A percentile compares a stretch with the other conserved stretches of the same genome.
Evolutionary conservation across 2,888 invertebrate genomes (phyloP).

Genomic region (Lasius platythorax): DNA sequence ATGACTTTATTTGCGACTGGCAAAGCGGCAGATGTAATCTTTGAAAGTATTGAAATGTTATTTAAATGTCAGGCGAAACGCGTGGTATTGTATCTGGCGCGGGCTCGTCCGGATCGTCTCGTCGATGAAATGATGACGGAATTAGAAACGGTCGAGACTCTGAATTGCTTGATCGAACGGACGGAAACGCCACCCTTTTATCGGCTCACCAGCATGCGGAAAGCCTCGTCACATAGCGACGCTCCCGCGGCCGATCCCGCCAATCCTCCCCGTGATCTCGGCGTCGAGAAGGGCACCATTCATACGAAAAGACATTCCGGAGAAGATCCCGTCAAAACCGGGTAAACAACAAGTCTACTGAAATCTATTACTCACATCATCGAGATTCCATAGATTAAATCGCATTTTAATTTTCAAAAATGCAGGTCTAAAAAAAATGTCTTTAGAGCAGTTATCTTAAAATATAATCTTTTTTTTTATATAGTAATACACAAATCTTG

Average conservation of each 20-base stretch:
- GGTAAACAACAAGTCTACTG: constrained; percentile 84
- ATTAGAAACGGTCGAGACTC: constrained; percentile 97
- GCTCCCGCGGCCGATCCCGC: constrained; percentile 86
- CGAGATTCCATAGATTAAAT: background rate
- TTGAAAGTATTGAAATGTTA: background rate
- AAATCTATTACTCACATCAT: background rate
- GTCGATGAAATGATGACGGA: constrained; percentile 99
- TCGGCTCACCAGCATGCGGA: constrained; percentile 96
- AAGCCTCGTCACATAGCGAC: constrained; percentile 93
- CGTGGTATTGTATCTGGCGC: constrained; percentile 96
- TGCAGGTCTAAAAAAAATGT: background rate
- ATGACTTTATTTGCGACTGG: background rate
- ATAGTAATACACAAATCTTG: background rate
- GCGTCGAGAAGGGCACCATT: constrained; percentile 97
- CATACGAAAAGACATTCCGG: constrained; percentile 98
- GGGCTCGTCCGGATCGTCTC: constrained; percentile 96
- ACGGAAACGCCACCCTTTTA: constrained; percentile 99
- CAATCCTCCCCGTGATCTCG: constrained; percentile 88
- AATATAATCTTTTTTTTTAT: constrained; percentile 6
- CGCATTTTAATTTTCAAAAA: background rate
- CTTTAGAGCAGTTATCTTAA: background rate
- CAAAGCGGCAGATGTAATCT: background rate
- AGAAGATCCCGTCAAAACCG: constrained; percentile 94
- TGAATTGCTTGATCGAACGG: constrained; percentile 97
- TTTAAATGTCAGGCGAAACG: constrained; percentile 92